A percentile compares a stretch with the other conserved stretches of the same genome.
Conservation (phyloP, 2,113 vertebrate species). For the Lophotis ruficrista region DNA sequence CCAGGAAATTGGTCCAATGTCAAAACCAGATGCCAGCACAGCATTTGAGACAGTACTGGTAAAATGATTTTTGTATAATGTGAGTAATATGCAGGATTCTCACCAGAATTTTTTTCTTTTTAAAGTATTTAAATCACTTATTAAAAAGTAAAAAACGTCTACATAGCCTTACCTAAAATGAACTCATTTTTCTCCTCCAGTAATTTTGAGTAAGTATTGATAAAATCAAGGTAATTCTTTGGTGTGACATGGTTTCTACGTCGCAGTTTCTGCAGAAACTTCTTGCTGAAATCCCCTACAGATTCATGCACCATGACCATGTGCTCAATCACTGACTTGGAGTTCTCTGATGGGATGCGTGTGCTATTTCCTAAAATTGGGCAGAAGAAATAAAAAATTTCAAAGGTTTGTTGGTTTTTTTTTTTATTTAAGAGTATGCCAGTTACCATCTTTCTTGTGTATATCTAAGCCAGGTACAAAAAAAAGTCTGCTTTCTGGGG, state of each 20-base stretch:
- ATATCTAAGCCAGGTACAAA: not conserved
- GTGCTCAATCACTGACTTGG: constrained; percentile 79
- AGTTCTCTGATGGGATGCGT: constrained; percentile 78
- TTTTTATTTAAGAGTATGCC: not conserved
- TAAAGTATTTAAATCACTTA: not conserved
- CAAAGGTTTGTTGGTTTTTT: not conserved
- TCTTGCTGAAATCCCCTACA: constrained; percentile 85
- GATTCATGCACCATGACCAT: constrained; percentile 89
- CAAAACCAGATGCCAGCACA: not conserved
- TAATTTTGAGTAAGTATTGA: constrained; percentile 84
- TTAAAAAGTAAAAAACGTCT: not conserved
- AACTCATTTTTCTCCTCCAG: constrained; percentile 88
- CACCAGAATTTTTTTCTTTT: not conserved
- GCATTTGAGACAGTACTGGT: not conserved
- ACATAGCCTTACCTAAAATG: constrained; percentile 82
- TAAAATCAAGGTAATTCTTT: constrained; percentile 95
- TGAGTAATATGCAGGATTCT: not conserved
- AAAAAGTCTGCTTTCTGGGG: not conserved
- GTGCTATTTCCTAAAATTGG: constrained; percentile 75
- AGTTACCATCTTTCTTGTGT: not conserved
- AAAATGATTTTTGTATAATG: not conserved
- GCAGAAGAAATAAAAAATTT: not conserved
- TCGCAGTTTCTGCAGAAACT: constrained; percentile 88
- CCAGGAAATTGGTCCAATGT: not conserved
- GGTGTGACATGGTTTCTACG: constrained; percentile 92